Conservation (phyloP, 2,113 vertebrate species). For the Lontra canadensis region DNA sequence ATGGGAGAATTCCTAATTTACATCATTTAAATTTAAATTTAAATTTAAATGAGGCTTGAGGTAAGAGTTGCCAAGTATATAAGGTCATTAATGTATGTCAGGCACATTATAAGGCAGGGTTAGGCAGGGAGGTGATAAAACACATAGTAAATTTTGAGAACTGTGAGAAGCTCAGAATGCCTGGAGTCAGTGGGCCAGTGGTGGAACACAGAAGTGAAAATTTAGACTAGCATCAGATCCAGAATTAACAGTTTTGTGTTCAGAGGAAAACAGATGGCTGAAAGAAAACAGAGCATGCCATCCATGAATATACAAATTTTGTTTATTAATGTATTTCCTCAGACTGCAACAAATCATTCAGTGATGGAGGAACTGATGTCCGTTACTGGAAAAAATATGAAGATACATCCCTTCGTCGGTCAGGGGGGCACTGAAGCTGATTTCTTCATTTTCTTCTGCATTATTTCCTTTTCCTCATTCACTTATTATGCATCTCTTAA, state of each 20-base stretch:
- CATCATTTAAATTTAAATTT: background rate
- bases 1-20: background rate
- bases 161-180: background rate
- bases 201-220: background rate
- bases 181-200: background rate
- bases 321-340: background rate
- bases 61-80: background rate
- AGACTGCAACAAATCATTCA: constrained; percentile 79
- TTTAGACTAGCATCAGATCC: background rate
- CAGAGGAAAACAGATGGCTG: background rate
- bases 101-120: background rate
- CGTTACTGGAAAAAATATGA: constrained; percentile 73
- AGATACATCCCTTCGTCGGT: background rate
- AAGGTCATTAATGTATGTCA: background rate
- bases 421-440: background rate
- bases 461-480: constrained; percentile 73
- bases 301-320: background rate
- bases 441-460: background rate
- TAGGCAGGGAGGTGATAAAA: background rate
- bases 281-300: background rate
- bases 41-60: background rate
- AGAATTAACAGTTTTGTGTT: background rate
- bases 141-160: background rate
- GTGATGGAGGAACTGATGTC: constrained; percentile 80
- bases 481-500: constrained; percentile 70